Base-by-base conservation (phyloP, 2,113 vertebrate species). In the Aix galericulata region DNA sequence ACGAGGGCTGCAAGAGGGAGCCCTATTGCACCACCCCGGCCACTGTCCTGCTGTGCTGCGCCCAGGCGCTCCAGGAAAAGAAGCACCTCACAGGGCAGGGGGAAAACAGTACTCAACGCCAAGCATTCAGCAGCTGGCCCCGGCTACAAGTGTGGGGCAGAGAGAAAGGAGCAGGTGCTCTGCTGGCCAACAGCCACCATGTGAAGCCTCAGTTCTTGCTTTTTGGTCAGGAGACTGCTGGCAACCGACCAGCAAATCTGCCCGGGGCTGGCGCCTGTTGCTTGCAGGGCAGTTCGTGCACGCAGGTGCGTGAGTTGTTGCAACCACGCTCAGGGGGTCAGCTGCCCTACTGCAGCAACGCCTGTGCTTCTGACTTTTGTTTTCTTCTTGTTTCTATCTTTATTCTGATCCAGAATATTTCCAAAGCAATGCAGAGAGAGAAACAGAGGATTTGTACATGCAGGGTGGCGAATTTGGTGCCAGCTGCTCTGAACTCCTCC, bases 21-120 rank as follows among this genome's bases (percentile, higher is more conserved):
- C 71, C 44, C 73, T 48, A 8, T 62, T 93, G 55, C 59, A 42
- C n/a, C 68, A 80, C 9, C 11, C 80, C 38, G 5, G 5, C 38
- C 42, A 52, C 3, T 7, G 1, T 50, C 2, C 6, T 20, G 34
- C 31, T 66, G 60, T 32, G 9, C 4, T 77, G 46, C 40, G 31
- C 17, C 29, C 66, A 34, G 87, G 3, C 38, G 56, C 4, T 38
- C 42, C 17, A 32, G 18, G 53, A 73, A 91, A 85, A 58, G 40
- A 13, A 50, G 29, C 34, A 31, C 2, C 0, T 23, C 6, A 21
- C 62, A 84, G 26, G 20, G 72, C 58, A 64, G 52, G 34, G 52
- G 52, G 42, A 68, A 86, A 66, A 21, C 46, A 44, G 82, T 93
- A 90, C 88, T 86, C 68, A 96, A 68, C 87, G 56, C 22, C 13